Percentiles rank a stretch among this genome's conserved stretches.
phyloP scores from a whole-genome alignment of 2,113 vertebrate genomes.

The Carollia perspicillata region DNA sequence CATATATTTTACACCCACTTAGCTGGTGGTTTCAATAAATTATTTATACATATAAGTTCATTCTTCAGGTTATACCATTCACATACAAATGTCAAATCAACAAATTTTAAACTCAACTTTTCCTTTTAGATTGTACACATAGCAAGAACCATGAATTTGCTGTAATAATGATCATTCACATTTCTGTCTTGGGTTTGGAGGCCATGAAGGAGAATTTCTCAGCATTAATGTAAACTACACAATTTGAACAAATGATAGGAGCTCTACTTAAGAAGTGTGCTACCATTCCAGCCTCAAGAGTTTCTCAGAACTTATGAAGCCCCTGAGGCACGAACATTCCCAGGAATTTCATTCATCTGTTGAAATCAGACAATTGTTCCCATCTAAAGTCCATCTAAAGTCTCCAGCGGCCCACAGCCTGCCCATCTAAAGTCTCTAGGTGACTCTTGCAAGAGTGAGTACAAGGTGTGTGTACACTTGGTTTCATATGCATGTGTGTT shows the following conservation, averaged over 20 bases:
- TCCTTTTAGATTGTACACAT: background rate
- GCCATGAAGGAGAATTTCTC: background rate
- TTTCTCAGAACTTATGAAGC: background rate
- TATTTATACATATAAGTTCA: slow-evolving; percentile 2
- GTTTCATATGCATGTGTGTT: background rate
- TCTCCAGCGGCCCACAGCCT: background rate
- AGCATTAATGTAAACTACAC: background rate
- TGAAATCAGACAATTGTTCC: background rate
- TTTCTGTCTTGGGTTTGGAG: background rate
- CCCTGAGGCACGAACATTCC: background rate
- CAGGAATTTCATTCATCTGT: background rate
- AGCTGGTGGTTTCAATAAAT: background rate
- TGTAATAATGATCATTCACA: background rate
- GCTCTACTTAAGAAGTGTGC: background rate
- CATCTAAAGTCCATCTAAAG: background rate
- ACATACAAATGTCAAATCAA: background rate
- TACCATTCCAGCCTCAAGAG: background rate
- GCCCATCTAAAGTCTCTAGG: background rate
- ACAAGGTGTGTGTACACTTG: fast-evolving
- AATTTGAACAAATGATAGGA: background rate
- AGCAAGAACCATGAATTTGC: background rate
- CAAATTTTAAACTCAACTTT: background rate
- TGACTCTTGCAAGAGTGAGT: fast-evolving
- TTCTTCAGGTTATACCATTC: background rate
- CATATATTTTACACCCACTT: background rate